Percentiles rank a stretch among this genome's conserved stretches.
phyloP scores from a whole-genome alignment of 2,888 invertebrate species.

The Sminthurides aquaticus region DNA sequence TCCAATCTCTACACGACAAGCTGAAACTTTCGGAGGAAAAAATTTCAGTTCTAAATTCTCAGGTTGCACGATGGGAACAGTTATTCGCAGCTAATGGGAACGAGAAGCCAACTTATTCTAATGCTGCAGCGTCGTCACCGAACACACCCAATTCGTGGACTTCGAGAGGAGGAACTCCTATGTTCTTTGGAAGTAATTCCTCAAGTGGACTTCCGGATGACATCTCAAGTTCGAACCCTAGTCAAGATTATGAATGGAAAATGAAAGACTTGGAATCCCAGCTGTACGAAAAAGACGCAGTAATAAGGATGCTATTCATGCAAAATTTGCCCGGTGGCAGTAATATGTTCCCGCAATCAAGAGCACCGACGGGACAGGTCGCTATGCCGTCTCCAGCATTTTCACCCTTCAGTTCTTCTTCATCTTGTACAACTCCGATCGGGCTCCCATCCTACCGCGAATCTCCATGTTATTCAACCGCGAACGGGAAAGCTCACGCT shows the following conservation, averaged over 20 bases:
- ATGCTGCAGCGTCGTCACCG: conserved; percentile 31
- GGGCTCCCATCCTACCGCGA: conserved; percentile 26
- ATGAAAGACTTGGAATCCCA: conserved; percentile 80
- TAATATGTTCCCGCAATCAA: conserved; percentile 3
- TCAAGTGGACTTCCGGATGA: conserved; percentile 30
- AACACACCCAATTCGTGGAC: conserved; percentile 42
- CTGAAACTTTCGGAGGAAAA: conserved; percentile 40
- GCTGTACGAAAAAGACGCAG: conserved; percentile 78
- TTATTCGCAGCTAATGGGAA: conserved; percentile 27
- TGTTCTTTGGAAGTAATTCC: conserved; percentile 38
- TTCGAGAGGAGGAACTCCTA: conserved; percentile 41
- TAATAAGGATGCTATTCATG: conserved; percentile 74
- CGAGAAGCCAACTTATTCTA: conserved; percentile 18
- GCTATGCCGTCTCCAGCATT: conserved; percentile 27
- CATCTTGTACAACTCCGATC: conserved; percentile 2
- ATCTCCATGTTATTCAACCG: conserved; percentile 34
- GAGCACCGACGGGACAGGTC: conserved; percentile 14
- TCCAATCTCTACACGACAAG: conserved; percentile 40
- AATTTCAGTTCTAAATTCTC: conserved; percentile 27
- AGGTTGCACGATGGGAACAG: conserved; percentile 39
- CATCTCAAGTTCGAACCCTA: conserved; percentile 32
- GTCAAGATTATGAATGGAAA: conserved; percentile 45
- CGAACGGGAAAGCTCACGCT: conserved; percentile 30
- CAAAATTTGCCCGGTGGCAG: conserved; percentile 29
- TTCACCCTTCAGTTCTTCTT: conserved; percentile 33